Evolutionary conservation across 2,888 invertebrate genomes (phyloP), one percentile per base, ranked within the genome.

Genomic region (Lycophotia porphyrea): DNA sequence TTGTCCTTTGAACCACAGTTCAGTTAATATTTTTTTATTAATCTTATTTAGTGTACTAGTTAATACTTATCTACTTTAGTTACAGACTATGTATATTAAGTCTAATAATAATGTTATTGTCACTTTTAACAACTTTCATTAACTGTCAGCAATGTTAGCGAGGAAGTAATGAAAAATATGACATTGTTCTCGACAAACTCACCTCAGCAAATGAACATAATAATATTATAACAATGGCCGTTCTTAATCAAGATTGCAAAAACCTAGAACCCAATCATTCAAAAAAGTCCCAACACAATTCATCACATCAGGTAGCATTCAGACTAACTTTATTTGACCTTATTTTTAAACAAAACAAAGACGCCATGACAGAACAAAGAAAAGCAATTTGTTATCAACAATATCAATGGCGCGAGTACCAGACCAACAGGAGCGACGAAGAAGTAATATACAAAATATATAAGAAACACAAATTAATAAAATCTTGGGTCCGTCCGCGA

Each of bases 391-490:
- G 95, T 95, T 95, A 95, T 95, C 94, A 94, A 92, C 92, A 91
- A 93, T 94, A 95, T 94, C 94, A 94, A 94, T 94, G 94, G 89
- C 88, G 84, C 90, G 82, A 82, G 91, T 90, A 93, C 93, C 91
- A 93, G 92, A 93, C 84, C 80, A 90, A 91, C 93, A 94, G 93
- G 86, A 93, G 91, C 90, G 88, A 87, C 86, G 88, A 90, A 88
- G 90, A 93, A 90, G 90, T 92, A 80, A 88, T 83, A 84, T 84
- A 89, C 86, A 87, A 84, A 86, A 89, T 86, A 84, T 87, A 90
- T 92, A 92, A 93, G 93, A 93, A 95, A 94, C 92, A 95, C 94
- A 95, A 96, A 96, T 96, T 96, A 96, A 96, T 96, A 95, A 95
- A 96, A 95, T 95, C 94, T 94, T 94, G 93, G 91, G 92, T 93